Percentiles rank a stretch among this genome's conserved stretches.
Evolutionary conservation across 1,140 invertebrate genomes (phyloP).

Genomic region (Sesamia nonagrioides): DNA sequence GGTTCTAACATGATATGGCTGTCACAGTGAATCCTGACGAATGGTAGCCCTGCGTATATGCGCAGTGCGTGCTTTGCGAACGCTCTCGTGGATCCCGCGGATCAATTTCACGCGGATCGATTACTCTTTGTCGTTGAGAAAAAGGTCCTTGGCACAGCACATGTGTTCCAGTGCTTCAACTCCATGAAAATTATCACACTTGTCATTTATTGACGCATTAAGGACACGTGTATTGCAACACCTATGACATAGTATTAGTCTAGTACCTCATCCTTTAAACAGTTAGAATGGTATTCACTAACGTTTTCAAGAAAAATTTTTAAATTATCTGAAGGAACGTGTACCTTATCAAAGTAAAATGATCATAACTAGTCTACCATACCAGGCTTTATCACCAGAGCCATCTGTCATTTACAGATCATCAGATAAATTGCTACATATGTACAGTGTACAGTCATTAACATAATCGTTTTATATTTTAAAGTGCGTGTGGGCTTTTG

Average conservation of each 20-base stretch:
- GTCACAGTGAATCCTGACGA: conserved; percentile 20
- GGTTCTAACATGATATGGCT: conserved; percentile 3
- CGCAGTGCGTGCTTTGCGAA: conserved; percentile 66
- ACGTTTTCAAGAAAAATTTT: too few relatives aligned
- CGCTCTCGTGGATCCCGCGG: conserved; percentile 66
- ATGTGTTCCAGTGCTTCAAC: conserved; percentile 29
- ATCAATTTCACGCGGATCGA: conserved; percentile 79
- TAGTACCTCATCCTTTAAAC: not conserved
- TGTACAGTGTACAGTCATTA: conserved; percentile 16
- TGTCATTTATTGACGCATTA: conserved; percentile 24
- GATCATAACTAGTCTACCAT: not conserved
- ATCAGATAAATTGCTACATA: conserved; percentile 29
- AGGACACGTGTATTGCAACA: not conserved
- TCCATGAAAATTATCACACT: conserved; percentile 7
- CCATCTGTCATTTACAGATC: conserved; percentile 19
- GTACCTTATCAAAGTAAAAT: not conserved
- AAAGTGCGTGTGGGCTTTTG: conserved; percentile 7
- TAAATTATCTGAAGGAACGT: too few relatives aligned
- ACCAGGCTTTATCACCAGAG: not conserved
- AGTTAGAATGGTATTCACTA: not conserved
- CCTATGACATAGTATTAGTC: not conserved
- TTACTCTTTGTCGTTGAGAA: conserved; percentile 65
- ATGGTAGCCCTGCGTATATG: conserved; percentile 41
- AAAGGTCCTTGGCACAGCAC: conserved; percentile 47
- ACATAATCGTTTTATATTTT: conserved; percentile 26